Conservation (phyloP, 2,888 invertebrate genomes). For the Pandemis cinnamomeana region DNA sequence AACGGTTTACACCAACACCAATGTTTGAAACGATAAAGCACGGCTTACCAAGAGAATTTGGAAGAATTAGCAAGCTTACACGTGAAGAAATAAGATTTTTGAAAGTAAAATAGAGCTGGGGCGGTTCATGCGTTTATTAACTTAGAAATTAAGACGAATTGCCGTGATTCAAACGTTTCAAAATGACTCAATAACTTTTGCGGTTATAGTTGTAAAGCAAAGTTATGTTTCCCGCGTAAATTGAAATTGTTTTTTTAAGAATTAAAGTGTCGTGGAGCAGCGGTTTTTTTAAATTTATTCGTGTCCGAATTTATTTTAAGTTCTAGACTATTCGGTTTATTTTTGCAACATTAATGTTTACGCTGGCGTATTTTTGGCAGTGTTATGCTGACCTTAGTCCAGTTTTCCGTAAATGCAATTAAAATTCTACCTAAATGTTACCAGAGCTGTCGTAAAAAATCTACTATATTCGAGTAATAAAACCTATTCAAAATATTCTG, state of each 20-base stretch:
- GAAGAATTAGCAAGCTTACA: neutral
- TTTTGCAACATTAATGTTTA: neutral
- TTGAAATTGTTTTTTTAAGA: conserved; percentile 13
- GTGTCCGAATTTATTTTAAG: neutral
- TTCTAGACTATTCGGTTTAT: conserved; percentile 4
- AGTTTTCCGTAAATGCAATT: conserved; percentile 7
- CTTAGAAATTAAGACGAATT: conserved; percentile 6
- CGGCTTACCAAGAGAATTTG: neutral
- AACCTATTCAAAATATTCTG: no score
- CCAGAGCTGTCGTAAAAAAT: conserved; percentile 6
- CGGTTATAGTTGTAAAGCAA: neutral
- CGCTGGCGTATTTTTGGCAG: conserved; percentile 3
- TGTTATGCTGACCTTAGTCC: conserved; percentile 4
- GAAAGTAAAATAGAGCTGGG: neutral
- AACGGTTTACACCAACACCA: conserved; percentile 1
- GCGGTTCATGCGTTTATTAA: neutral
- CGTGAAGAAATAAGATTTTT: neutral
- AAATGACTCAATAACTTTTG: conserved; percentile 30
- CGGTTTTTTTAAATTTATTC: conserved; percentile 13
- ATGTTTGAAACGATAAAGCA: neutral
- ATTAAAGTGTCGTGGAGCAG: conserved; percentile 8
- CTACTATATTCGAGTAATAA: conserved; percentile 3
- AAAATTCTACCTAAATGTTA: conserved; percentile 12
- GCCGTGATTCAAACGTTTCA: neutral
- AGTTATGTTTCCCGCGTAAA: conserved; percentile 13